A percentile compares a stretch with the other conserved stretches of the same genome.
These are phyloP conservation scores for Scomberomorus guttatus DNA, from an alignment of 2,797 vertebrate genomes.

Conservation along the genomic window DNA sequence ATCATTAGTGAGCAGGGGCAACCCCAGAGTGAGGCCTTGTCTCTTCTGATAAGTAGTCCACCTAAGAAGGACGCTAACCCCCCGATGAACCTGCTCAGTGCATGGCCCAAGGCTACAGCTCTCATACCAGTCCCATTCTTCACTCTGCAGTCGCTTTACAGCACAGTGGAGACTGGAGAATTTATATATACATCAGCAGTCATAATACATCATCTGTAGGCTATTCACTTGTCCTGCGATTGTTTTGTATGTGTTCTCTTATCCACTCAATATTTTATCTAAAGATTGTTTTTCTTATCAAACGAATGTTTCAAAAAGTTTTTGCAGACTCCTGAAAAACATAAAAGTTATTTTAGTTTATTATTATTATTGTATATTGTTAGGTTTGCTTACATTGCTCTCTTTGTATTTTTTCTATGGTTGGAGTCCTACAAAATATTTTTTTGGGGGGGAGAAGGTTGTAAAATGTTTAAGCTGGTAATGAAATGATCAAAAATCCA, in stretches of 20 bases:
- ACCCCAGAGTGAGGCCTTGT: slow-evolving; percentile 63
- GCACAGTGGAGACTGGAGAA: slow-evolving; percentile 10
- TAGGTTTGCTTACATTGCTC: not conserved
- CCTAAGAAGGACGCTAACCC: slow-evolving; percentile 65
- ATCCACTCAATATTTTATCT: not conserved
- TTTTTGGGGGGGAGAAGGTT: not conserved
- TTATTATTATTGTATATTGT: not conserved
- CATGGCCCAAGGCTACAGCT: slow-evolving; percentile 57
- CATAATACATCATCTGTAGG: slow-evolving; percentile 14
- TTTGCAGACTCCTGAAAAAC: not conserved
- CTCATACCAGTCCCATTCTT: slow-evolving; percentile 6
- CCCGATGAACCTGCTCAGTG: slow-evolving; percentile 60
- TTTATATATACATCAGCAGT: not conserved
- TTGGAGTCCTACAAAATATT: too few species aligned
- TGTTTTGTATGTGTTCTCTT: not conserved
- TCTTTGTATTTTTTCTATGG: not conserved
- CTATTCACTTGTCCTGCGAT: not conserved
- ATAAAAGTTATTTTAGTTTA: not conserved
- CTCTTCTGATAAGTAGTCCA: slow-evolving; percentile 74
- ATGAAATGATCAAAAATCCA: slow-evolving; percentile 14
- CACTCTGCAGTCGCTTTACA: slow-evolving; percentile 28
- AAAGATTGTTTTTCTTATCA: not conserved
- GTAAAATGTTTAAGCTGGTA: slow-evolving; percentile 5
- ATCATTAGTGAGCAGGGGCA: slow-evolving; percentile 67
- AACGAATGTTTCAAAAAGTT: not conserved